These are phyloP conservation scores for Thalassoma bifasciatum DNA, from an alignment of 2,113 vertebrate species.

Conservation along the genomic window DNA sequence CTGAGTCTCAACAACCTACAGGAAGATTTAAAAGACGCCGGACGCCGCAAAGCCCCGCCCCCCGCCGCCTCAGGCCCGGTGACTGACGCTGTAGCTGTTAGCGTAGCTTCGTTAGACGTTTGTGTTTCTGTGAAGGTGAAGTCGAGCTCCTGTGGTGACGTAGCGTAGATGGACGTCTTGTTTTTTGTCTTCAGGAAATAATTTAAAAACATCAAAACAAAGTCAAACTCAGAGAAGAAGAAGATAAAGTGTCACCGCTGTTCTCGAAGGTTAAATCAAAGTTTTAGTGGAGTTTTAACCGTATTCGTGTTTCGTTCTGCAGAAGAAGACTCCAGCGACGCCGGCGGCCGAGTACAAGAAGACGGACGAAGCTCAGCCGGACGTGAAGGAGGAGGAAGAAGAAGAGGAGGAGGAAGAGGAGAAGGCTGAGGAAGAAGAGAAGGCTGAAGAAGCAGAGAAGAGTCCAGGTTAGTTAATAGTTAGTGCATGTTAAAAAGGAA, in stretches of 20 bases:
- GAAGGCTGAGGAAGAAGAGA: slow-evolving; percentile 38
- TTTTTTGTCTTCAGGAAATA: background rate
- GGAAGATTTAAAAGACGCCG: slow-evolving; percentile 49
- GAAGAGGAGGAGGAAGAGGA: slow-evolving; percentile 78
- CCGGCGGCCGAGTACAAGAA: slow-evolving; percentile 92
- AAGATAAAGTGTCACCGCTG: no score
- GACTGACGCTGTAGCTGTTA: slow-evolving; percentile 31
- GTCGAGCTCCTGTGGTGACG: slow-evolving; percentile 9
- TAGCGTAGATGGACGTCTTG: slow-evolving; percentile 1
- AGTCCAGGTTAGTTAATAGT: no score
- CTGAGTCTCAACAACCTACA: slow-evolving; percentile 65
- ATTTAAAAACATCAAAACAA: no score
- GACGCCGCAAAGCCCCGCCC: background rate
- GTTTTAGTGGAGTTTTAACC: background rate
- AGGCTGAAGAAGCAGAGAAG: slow-evolving; percentile 58
- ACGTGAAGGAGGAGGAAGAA: slow-evolving; percentile 90
- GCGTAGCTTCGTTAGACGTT: slow-evolving; percentile 7
- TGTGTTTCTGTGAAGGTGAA: background rate
- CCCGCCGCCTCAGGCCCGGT: slow-evolving; percentile 26
- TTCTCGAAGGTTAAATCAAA: no score
- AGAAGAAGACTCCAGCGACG: slow-evolving; percentile 88
- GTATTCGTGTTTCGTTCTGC: slow-evolving; percentile 15
- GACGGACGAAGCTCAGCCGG: slow-evolving; percentile 95
- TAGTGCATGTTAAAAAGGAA: no score
- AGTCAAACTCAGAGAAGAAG: no score